These are phyloP conservation scores for Diarsia rubi DNA, from an alignment of 2,888 invertebrate genomes.

Conservation along the genomic window DNA sequence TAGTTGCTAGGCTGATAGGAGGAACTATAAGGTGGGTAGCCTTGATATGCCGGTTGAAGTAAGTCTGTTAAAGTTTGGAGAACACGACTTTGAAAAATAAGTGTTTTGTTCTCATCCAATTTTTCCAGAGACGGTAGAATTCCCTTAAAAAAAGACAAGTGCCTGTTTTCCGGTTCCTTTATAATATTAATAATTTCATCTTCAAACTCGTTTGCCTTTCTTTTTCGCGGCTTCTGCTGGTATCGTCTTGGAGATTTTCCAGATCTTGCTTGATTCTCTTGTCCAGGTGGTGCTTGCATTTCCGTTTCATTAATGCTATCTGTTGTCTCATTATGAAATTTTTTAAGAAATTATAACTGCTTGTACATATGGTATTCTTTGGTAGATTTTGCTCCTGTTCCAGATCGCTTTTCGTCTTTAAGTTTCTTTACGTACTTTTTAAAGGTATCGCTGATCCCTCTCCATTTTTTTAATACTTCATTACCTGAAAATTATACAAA, in stretches of 20 bases:
- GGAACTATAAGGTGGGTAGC: background rate
- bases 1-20: background rate
- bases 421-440: slow-evolving; percentile 64
- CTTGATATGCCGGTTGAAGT: background rate
- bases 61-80: slow-evolving; percentile 13
- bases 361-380: slow-evolving; percentile 63
- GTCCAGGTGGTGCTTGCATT: slow-evolving; percentile 32
- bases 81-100: slow-evolving; percentile 1
- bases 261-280: slow-evolving; percentile 54
- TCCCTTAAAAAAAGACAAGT: slow-evolving; percentile 1
- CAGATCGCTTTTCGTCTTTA: slow-evolving; percentile 59
- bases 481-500: slow-evolving; percentile 56
- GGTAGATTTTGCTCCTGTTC: slow-evolving; percentile 47
- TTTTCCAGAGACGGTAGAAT: slow-evolving; percentile 63
- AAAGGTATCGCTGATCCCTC: slow-evolving; percentile 64
- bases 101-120: slow-evolving; percentile 61
- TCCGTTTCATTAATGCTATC: slow-evolving; percentile 56
- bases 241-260: slow-evolving; percentile 60
- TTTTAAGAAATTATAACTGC: slow-evolving; percentile 64
- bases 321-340: slow-evolving; percentile 64
- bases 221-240: slow-evolving; percentile 61
- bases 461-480: slow-evolving; percentile 60
- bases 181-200: slow-evolving; percentile 56
- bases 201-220: slow-evolving; percentile 45
- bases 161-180: slow-evolving; percentile 1